phyloP scores from a whole-genome alignment of 2,888 invertebrate genomes.

The Xestia c-nigrum region DNA sequence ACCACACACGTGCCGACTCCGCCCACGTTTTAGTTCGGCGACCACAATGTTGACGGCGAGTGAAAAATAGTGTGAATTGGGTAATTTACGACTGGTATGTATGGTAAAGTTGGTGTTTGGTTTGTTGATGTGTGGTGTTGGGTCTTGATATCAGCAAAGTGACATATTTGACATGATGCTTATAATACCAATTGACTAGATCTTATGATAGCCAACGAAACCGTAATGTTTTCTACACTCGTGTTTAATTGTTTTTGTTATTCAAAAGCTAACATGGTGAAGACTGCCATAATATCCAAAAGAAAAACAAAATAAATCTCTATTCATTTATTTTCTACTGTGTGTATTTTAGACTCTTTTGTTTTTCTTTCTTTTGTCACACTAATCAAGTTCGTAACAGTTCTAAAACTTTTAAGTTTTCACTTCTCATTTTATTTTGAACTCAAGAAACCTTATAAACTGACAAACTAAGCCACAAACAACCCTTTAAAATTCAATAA shows the following conservation, averaged over 20 bases:
- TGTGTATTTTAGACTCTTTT: not conserved
- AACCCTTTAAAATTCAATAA: conserved; percentile 81
- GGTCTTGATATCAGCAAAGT: not conserved
- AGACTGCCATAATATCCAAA: too few relatives aligned
- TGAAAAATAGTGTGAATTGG: conserved; percentile 61
- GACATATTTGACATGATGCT: not conserved
- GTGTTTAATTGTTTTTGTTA: not conserved
- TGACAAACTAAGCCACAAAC: conserved; percentile 69
- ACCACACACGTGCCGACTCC: conserved; percentile 84
- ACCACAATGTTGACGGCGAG: conserved; percentile 73
- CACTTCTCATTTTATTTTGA: conserved; percentile 33
- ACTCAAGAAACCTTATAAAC: conserved; percentile 65
- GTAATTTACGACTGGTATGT: conserved; percentile 49
- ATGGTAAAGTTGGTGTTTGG: conserved; percentile 9
- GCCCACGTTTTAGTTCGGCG: conserved; percentile 79
- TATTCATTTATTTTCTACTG: not conserved
- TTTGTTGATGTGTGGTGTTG: not conserved
- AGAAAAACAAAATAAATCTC: not conserved
- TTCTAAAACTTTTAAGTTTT: conserved; percentile 33
- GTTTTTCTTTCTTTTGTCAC: not conserved
- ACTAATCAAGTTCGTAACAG: conserved; percentile 3
- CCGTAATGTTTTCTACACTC: not conserved
- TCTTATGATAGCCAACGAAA: not conserved
- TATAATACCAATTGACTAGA: not conserved
- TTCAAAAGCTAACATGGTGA: not conserved